Percentiles rank a stretch among this genome's conserved stretches.
These are phyloP conservation scores for Glaucopsyche alexis DNA, from an alignment of 2,888 invertebrate species.

Conservation along the genomic window DNA sequence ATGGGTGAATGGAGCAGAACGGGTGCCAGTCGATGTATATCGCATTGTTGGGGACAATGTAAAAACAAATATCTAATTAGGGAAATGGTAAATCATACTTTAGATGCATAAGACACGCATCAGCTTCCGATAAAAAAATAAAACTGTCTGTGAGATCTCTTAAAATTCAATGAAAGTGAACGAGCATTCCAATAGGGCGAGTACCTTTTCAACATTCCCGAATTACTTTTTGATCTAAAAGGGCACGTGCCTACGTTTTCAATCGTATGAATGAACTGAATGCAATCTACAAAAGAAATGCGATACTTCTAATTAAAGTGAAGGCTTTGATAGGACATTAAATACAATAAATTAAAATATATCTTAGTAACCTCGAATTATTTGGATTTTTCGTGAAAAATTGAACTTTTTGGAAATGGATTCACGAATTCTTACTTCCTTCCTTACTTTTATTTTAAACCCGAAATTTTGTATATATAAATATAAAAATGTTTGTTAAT, in stretches of 20 bases:
- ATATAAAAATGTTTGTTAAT: too few relatives aligned
- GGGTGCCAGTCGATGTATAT: slow-evolving; percentile 36
- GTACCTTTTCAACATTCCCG: not conserved
- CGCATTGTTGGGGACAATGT: slow-evolving; percentile 41
- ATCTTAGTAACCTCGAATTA: not conserved
- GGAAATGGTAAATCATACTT: slow-evolving; percentile 46
- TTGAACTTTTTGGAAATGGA: too few relatives aligned
- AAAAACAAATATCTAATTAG: slow-evolving; percentile 49
- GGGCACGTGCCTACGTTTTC: slow-evolving; percentile 35
- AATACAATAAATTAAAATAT: not conserved
- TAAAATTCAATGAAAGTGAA: slow-evolving; percentile 34
- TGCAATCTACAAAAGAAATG: not conserved
- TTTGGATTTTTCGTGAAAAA: not conserved
- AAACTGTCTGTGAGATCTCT: slow-evolving; percentile 32
- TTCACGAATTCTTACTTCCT: not conserved
- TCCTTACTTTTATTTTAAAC: too few relatives aligned
- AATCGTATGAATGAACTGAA: slow-evolving; percentile 14
- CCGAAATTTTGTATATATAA: too few relatives aligned
- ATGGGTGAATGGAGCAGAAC: slow-evolving; percentile 38
- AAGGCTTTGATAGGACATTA: not conserved
- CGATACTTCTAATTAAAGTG: not conserved
- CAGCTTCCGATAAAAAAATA: slow-evolving; percentile 26
- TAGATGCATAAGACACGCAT: not conserved
- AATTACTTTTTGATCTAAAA: slow-evolving; percentile 25
- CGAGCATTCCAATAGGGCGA: slow-evolving; percentile 25